Evolutionary conservation across 1,140 invertebrate genomes (phyloP).

Genomic region (Anagrus nilaparvatae): DNA sequence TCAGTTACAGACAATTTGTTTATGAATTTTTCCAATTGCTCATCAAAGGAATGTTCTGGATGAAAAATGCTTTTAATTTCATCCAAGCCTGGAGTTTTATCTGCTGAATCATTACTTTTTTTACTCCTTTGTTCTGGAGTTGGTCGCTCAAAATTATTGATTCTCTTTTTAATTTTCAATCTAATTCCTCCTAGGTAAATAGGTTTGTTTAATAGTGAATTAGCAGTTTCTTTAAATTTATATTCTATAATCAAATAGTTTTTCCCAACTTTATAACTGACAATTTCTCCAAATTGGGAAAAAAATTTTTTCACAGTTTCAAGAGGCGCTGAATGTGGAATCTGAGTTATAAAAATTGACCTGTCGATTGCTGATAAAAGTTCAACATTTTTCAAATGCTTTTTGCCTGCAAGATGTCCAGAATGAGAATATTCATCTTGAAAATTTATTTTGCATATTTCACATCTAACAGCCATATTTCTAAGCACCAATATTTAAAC

Average conservation of each 20-base stretch:
- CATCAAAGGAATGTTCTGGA: conserved; percentile 33
- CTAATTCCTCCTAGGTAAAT: conserved; percentile 20
- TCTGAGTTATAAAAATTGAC: conserved; percentile 38
- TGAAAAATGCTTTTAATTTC: conserved; percentile 26
- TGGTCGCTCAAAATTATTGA: too few species aligned
- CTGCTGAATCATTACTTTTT: too few species aligned
- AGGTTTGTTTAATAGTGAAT: conserved; percentile 20
- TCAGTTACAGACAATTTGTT: conserved; percentile 38
- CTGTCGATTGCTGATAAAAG: conserved; percentile 18
- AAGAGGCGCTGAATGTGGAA: conserved; percentile 17
- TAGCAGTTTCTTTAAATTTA: conserved; percentile 18
- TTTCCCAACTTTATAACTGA: conserved; percentile 19
- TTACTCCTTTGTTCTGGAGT: neutral
- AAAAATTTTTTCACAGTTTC: conserved; percentile 29
- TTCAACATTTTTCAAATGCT: conserved; percentile 28
- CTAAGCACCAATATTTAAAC: too few species aligned
- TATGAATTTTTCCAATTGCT: conserved; percentile 39
- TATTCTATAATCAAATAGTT: conserved; percentile 29
- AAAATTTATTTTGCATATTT: conserved; percentile 30
- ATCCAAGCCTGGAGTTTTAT: too few species aligned
- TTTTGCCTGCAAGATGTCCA: conserved; percentile 31
- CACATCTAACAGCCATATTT: conserved; percentile 25
- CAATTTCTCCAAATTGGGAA: conserved; percentile 32
- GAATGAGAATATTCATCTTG: conserved; percentile 24
- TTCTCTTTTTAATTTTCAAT: conserved; percentile 22